Evolutionary conservation across 2,888 invertebrate genomes (phyloP).

Genomic region (Cheilosia pagana): DNA sequence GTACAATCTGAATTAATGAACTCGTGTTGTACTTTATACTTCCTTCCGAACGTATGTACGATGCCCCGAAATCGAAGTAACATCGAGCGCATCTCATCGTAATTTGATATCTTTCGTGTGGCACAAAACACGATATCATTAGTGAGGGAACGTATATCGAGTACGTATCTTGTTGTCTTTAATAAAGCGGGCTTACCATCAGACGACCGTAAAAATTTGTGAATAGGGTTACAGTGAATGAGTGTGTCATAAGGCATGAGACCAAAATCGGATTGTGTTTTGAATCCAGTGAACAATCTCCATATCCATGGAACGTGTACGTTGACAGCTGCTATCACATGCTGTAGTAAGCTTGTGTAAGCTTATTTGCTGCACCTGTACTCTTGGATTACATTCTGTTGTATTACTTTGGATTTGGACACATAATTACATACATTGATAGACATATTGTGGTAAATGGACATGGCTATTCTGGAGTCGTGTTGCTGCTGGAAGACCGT

Average conservation of each 20-base stretch:
- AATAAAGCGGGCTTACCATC: not conserved
- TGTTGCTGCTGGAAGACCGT: conserved; percentile 82
- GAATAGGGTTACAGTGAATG: not conserved
- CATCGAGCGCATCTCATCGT: too few species aligned
- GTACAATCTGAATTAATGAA: not conserved
- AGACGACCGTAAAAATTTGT: not conserved
- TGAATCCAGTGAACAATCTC: conserved; percentile 44
- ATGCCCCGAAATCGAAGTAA: too few species aligned
- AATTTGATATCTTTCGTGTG: not conserved
- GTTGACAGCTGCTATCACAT: conserved; percentile 25
- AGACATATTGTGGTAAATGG: not conserved
- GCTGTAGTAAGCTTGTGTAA: conserved; percentile 17
- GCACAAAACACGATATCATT: not conserved
- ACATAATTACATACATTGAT: conserved; percentile 10
- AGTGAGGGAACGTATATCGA: not conserved
- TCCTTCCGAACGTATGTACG: too few species aligned
- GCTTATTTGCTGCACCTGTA: conserved; percentile 59
- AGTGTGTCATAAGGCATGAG: not conserved
- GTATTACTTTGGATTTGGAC: conserved; percentile 25
- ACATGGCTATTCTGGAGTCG: conserved; percentile 81
- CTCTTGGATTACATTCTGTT: conserved; percentile 34
- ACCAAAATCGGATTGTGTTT: conserved; percentile 17
- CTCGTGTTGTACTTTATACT: too few species aligned
- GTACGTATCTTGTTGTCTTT: not conserved
- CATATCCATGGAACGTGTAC: conserved; percentile 29